These are phyloP conservation scores for Halocynthia roretzi DNA, from an alignment of 23 tunicate species.

Conservation along the genomic window DNA sequence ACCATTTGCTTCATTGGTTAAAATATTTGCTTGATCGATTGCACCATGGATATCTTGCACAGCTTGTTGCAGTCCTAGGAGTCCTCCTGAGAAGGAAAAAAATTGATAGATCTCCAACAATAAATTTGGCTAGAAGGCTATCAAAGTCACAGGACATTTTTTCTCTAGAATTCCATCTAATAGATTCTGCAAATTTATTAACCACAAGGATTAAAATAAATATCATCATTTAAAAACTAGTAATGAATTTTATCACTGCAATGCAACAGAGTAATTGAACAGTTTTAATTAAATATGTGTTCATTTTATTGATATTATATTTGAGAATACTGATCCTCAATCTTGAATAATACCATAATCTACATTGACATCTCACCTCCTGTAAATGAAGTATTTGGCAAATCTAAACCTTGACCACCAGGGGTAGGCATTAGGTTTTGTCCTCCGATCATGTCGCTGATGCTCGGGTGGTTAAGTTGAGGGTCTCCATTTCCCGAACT, in stretches of 20 bases:
- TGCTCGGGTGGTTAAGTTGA: conserved; percentile 11
- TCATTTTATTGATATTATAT: too few relatives aligned
- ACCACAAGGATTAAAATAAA: too few relatives aligned
- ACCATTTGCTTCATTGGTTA: conserved; percentile 7
- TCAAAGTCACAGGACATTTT: too few relatives aligned
- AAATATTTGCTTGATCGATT: neutral
- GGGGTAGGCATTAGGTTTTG: neutral
- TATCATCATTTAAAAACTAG: too few relatives aligned
- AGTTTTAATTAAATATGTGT: too few relatives aligned
- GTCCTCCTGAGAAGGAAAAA: neutral
- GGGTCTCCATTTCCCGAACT: neutral
- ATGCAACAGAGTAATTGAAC: too few relatives aligned
- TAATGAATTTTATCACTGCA: too few relatives aligned
- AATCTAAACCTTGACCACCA: neutral
- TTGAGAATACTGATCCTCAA: neutral
- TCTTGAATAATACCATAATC: neutral
- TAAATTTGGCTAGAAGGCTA: too few relatives aligned
- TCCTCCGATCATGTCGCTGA: conserved; percentile 23
- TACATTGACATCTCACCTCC: neutral
- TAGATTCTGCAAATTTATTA: too few relatives aligned
- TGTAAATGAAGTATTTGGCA: neutral
- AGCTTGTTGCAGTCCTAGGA: conserved; percentile 1
- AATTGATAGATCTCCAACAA: neutral
- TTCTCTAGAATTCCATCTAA: too few relatives aligned
- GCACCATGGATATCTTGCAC: too few relatives aligned